A percentile compares a stretch with the other conserved stretches of the same genome.
These are phyloP conservation scores for Diadumene lineata DNA, from an alignment of 92 coral and sea anemone species.

Conservation along the genomic window DNA sequence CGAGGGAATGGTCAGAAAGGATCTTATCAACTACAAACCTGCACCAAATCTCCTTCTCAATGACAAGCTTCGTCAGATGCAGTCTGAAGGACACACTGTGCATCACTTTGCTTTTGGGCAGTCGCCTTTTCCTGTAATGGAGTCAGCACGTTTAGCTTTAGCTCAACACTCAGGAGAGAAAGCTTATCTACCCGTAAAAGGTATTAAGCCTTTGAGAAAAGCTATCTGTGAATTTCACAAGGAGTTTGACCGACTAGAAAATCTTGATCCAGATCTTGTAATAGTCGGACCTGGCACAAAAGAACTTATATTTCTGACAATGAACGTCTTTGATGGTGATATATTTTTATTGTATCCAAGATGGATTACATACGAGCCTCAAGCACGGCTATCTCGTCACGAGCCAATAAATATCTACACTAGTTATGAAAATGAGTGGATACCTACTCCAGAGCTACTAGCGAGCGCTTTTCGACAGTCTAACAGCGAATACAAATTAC, in stretches of 20 bases:
- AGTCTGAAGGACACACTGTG: constrained; percentile 32
- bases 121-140: constrained; percentile 57
- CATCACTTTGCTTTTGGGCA: constrained; percentile 66
- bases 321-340: constrained; percentile 47
- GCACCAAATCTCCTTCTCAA: constrained; percentile 51
- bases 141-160: constrained; percentile 24
- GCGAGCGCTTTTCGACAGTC: constrained; percentile 39
- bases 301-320: constrained; percentile 48
- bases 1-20: constrained; percentile 32
- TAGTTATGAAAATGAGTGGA: constrained; percentile 49
- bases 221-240: constrained; percentile 57
- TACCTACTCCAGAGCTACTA: constrained; percentile 37
- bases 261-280: constrained; percentile 29
- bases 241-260: constrained; percentile 41
- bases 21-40: constrained; percentile 31
- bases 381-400: constrained; percentile 43
- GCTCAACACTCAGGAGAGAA: constrained; percentile 41
- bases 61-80: constrained; percentile 43
- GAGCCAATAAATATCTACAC: constrained; percentile 42
- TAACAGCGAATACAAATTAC: constrained; percentile 32
- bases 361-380: constrained; percentile 52
- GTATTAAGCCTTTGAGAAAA: constrained; percentile 36
- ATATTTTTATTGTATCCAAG: constrained; percentile 54
- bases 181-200: constrained; percentile 51
- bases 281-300: constrained; percentile 63